Percentiles rank a stretch among this genome's conserved stretches.
phyloP scores from a whole-genome alignment of 1,140 invertebrate genomes.

The Zelostemma sp. region DNA sequence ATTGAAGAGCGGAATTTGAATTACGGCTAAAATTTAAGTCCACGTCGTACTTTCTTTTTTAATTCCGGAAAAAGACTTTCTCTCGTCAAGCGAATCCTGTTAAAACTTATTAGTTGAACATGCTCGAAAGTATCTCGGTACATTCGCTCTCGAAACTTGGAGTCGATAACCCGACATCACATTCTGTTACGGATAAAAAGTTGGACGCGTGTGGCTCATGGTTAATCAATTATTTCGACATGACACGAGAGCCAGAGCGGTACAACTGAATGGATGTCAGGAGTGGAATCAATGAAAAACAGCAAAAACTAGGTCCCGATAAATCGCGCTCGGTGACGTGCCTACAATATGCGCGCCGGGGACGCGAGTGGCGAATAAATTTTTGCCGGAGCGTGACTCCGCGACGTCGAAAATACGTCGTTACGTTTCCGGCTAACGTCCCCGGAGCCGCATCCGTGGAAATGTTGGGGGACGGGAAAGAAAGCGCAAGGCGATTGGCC shows the following conservation, averaged over 20 bases:
- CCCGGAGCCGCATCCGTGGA: not conserved
- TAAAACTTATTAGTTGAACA: not conserved
- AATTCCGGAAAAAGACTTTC: not conserved
- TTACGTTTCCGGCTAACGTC: not conserved
- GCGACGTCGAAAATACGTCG: constrained; percentile 5
- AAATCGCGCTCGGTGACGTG: constrained; percentile 16
- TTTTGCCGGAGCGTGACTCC: constrained; percentile 1
- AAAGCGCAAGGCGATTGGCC: constrained; percentile 25
- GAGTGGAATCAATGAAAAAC: constrained; percentile 16
- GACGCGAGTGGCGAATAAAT: constrained; percentile 21
- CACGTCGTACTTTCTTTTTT: no score
- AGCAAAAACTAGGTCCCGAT: constrained; percentile 16
- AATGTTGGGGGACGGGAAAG: constrained; percentile 1
- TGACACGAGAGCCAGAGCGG: constrained; percentile 1
- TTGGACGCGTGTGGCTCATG: constrained; percentile 13
- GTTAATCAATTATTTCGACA: constrained; percentile 29
- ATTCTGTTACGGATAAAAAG: constrained; percentile 7
- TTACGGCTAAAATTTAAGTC: not conserved
- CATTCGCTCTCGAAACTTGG: no score
- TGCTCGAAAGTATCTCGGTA: not conserved
- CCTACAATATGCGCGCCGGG: constrained; percentile 1
- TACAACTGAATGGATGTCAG: constrained; percentile 20
- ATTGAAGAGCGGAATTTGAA: constrained; percentile 1
- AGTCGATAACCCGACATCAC: no score
- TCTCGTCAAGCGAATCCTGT: not conserved